Conservation (phyloP, 2,888 invertebrate genomes). For the Pristionchus fissidentatus region DNA sequence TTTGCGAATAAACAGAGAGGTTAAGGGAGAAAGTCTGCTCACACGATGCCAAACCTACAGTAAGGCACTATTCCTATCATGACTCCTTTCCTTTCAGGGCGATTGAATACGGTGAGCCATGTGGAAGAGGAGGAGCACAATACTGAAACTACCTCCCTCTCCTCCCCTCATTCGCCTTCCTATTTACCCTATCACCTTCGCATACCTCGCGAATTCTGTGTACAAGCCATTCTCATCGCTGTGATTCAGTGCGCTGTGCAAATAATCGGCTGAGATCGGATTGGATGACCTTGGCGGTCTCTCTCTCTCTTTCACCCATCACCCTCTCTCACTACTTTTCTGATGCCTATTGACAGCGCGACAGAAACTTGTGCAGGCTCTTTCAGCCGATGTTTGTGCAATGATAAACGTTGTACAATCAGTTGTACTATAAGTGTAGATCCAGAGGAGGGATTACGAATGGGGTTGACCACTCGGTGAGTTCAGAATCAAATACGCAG, state of each 20-base stretch:
- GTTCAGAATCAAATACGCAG: background rate
- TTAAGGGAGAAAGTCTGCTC: background rate
- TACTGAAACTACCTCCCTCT: constrained; percentile 16
- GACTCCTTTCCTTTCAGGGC: too few species aligned
- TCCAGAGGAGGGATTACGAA: background rate
- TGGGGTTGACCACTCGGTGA: constrained; percentile 1
- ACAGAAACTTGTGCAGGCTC: background rate
- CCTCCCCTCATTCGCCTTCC: too few species aligned
- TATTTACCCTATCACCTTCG: background rate
- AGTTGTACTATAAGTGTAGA: background rate
- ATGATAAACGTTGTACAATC: too few species aligned
- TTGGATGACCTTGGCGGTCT: constrained; percentile 14
- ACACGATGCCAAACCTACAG: too few species aligned
- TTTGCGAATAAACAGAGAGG: constrained; percentile 22
- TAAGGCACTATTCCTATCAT: too few species aligned
- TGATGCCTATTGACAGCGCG: background rate
- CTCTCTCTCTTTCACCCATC: background rate
- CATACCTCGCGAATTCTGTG: too few species aligned
- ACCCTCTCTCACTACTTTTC: background rate
- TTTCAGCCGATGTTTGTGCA: background rate
- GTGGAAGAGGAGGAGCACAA: background rate
- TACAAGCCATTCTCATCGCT: constrained; percentile 33
- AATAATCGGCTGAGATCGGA: background rate
- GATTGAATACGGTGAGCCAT: too few species aligned
- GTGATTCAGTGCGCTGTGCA: constrained; percentile 16